Percentiles rank a stretch among this genome's conserved stretches.
Conservation (phyloP, 2,888 invertebrate genomes). For the Caenorhabditis becei region DNA sequence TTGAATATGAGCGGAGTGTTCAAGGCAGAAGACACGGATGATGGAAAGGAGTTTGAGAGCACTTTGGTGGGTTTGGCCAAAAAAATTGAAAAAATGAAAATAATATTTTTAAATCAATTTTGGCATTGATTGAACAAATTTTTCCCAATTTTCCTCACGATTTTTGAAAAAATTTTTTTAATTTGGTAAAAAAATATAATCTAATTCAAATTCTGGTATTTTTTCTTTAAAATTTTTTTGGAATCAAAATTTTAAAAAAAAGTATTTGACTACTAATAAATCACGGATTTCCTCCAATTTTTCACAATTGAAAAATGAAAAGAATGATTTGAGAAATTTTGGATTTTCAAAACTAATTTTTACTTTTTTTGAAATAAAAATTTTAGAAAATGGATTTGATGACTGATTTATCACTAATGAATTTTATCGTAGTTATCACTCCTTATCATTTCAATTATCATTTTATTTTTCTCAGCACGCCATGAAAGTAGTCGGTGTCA, state of each 20-base stretch:
- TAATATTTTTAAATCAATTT: constrained; percentile 3
- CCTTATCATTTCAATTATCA: background rate
- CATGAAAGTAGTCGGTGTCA: constrained; percentile 86
- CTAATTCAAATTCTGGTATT: no score
- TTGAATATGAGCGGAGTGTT: constrained; percentile 85
- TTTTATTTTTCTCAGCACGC: constrained; percentile 83
- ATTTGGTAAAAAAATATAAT: constrained; percentile 1
- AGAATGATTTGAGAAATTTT: no score
- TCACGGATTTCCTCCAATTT: no score
- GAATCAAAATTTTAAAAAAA: no score
- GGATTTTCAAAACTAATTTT: background rate
- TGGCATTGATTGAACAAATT: background rate
- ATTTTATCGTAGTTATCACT: no score
- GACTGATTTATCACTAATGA: no score
- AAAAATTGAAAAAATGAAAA: background rate
- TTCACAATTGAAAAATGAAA: no score
- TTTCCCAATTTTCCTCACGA: background rate
- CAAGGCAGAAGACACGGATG: constrained; percentile 86
- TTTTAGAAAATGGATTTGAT: no score
- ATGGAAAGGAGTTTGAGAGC: constrained; percentile 86
- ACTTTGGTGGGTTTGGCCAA: constrained; percentile 83
- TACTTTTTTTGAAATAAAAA: background rate
- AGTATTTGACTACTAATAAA: no score
- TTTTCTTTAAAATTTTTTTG: no score
- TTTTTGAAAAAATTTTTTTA: background rate